A percentile compares a stretch with the other conserved stretches of the same genome.
phyloP scores from a whole-genome alignment of 2,888 invertebrate species.

The Tuta absoluta region DNA sequence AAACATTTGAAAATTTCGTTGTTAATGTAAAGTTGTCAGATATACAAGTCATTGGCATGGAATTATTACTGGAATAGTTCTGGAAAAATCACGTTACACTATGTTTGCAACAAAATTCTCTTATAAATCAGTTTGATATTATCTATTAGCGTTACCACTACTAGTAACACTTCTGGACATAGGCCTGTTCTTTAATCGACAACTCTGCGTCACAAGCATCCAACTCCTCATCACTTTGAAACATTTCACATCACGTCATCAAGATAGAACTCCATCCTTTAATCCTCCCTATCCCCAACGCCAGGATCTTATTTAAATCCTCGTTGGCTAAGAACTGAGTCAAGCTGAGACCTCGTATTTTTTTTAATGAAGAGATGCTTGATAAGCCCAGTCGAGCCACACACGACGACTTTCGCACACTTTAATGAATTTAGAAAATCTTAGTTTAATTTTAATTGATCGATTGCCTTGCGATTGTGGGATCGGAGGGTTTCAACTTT shows the following conservation, averaged over 20 bases:
- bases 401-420: slow-evolving; percentile 42
- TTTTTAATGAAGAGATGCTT: slow-evolving; percentile 59
- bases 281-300: slow-evolving; percentile 11
- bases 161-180: too few species aligned
- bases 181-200: too few species aligned
- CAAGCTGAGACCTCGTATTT: slow-evolving; percentile 47
- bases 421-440: slow-evolving; percentile 32
- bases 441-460: slow-evolving; percentile 32
- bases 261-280: slow-evolving; percentile 11
- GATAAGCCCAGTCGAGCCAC: slow-evolving; percentile 55
- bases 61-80: too few species aligned
- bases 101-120: too few species aligned
- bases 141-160: too few species aligned
- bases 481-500: not conserved
- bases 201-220: too few species aligned
- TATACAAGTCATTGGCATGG: too few species aligned
- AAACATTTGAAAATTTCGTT: too few species aligned
- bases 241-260: not conserved
- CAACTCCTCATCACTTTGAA: not conserved
- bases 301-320: slow-evolving; percentile 20
- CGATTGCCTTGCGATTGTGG: slow-evolving; percentile 9
- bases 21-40: too few species aligned
- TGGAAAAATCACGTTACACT: too few species aligned
- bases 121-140: too few species aligned
- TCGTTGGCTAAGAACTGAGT: slow-evolving; percentile 14